Percentiles rank a stretch among this genome's conserved stretches.
phyloP scores from a whole-genome alignment of 2,113 vertebrate species.

The Callaeas wilsoni region DNA sequence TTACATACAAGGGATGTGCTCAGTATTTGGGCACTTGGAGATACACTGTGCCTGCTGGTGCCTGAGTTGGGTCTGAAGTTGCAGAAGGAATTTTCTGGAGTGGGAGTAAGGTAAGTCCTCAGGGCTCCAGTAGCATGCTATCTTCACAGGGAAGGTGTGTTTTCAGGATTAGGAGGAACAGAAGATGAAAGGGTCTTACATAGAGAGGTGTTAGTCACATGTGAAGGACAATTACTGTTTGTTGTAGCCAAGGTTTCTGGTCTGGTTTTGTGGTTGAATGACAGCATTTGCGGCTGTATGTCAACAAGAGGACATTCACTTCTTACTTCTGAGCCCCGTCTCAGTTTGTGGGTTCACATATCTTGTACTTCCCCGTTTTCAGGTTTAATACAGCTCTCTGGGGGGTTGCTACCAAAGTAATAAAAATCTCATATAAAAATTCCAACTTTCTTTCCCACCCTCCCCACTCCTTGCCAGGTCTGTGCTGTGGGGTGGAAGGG shows the following conservation, averaged over 20 bases:
- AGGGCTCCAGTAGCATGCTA: not conserved
- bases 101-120: not conserved
- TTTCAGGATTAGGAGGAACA: not conserved
- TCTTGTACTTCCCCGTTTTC: not conserved
- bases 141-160: not conserved
- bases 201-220: not conserved
- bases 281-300: not conserved
- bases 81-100: not conserved
- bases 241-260: not conserved
- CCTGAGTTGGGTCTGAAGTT: not conserved
- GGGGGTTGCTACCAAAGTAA: not conserved
- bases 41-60: not conserved
- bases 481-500: not conserved
- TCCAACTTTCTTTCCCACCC: fast-evolving
- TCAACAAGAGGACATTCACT: not conserved
- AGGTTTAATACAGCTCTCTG: not conserved
- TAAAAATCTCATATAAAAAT: not conserved
- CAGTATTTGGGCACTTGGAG: not conserved
- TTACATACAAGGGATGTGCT: not conserved
- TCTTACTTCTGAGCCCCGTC: not conserved
- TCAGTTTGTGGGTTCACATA: not conserved
- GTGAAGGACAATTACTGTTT: not conserved
- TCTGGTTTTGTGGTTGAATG: not conserved
- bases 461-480: not conserved
- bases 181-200: not conserved